Conservation (phyloP, 2,888 invertebrate species). For the Axea sp. region DNA sequence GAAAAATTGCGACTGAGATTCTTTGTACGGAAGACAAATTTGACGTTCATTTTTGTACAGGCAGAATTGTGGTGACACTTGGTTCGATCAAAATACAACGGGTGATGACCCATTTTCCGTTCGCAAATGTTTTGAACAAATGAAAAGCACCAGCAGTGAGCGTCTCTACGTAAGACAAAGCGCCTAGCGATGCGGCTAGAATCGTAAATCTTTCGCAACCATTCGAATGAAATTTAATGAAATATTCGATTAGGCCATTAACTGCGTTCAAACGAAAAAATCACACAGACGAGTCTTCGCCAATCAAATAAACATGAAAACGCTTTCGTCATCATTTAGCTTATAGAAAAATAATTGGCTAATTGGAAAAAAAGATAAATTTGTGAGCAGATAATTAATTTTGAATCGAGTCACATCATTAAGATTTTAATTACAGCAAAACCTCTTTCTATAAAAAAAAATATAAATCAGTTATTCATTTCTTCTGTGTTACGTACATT, state of each 20-base stretch:
- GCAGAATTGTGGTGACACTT: conserved; percentile 42
- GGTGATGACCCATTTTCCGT: conserved; percentile 44
- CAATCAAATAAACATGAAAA: conserved; percentile 4
- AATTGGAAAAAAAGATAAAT: too few relatives aligned
- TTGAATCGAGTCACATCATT: too few relatives aligned
- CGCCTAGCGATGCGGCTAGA: conserved; percentile 4
- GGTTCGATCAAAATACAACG: conserved; percentile 35
- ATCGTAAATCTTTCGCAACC: conserved; percentile 31
- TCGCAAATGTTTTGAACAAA: conserved; percentile 41
- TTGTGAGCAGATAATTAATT: too few relatives aligned
- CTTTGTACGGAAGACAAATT: conserved; percentile 47
- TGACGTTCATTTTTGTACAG: conserved; percentile 34
- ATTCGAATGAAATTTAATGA: conserved; percentile 39
- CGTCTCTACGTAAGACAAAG: conserved; percentile 31
- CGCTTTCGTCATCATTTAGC: too few relatives aligned
- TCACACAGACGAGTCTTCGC: neutral
- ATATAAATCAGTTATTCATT: too few relatives aligned
- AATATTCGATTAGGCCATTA: conserved; percentile 29
- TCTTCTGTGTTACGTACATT: too few relatives aligned
- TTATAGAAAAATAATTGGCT: too few relatives aligned
- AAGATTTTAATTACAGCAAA: too few relatives aligned
- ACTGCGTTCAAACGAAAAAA: conserved; percentile 1
- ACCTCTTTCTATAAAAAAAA: too few relatives aligned
- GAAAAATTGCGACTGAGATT: conserved; percentile 30
- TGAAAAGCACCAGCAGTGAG: conserved; percentile 32